A percentile compares a stretch with the other conserved stretches of the same genome.
Evolutionary conservation across 1,140 invertebrate species (phyloP).

Genomic region (Panulirus ornatus): DNA sequence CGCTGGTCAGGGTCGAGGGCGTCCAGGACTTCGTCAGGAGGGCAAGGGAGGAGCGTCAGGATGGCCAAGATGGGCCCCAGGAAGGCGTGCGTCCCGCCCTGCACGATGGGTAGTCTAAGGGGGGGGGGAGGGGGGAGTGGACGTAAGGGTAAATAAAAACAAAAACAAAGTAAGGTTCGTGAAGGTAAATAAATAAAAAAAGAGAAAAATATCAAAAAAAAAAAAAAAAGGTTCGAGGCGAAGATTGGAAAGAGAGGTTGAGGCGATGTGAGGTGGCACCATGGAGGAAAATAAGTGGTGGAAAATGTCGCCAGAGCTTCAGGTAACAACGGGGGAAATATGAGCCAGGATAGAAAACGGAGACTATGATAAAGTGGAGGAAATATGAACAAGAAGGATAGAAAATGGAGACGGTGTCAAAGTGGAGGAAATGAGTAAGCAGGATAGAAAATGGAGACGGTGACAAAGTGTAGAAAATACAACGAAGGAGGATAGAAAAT

Average conservation of each 20-base stretch:
- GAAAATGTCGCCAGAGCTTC: background rate
- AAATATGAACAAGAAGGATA: background rate
- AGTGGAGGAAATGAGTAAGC: background rate
- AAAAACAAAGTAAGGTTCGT: background rate
- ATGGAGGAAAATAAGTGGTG: too few relatives aligned
- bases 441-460: background rate
- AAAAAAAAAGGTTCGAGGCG: too few relatives aligned
- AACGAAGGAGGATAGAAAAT: background rate
- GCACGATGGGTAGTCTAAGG: conserved; percentile 74
- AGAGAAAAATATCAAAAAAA: too few relatives aligned
- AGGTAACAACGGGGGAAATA: background rate
- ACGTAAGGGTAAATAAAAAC: background rate
- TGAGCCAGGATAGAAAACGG: background rate
- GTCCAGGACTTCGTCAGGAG: conserved; percentile 77
- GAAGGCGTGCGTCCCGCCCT: conserved; percentile 88
- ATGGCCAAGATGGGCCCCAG: conserved; percentile 91
- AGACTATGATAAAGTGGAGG: background rate
- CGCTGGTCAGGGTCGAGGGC: conserved; percentile 79
- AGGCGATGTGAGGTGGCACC: background rate
- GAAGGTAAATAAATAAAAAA: background rate
- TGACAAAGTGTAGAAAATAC: background rate
- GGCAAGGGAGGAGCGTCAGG: conserved; percentile 87
- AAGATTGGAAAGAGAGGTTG: too few relatives aligned
- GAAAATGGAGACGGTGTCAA: background rate
- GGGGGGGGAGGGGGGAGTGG: conserved; percentile 46